Evolutionary conservation across 2,888 invertebrate species (phyloP), one percentile per base, ranked within the genome.

Genomic region (Xanthorhoe spadicearia): DNA sequence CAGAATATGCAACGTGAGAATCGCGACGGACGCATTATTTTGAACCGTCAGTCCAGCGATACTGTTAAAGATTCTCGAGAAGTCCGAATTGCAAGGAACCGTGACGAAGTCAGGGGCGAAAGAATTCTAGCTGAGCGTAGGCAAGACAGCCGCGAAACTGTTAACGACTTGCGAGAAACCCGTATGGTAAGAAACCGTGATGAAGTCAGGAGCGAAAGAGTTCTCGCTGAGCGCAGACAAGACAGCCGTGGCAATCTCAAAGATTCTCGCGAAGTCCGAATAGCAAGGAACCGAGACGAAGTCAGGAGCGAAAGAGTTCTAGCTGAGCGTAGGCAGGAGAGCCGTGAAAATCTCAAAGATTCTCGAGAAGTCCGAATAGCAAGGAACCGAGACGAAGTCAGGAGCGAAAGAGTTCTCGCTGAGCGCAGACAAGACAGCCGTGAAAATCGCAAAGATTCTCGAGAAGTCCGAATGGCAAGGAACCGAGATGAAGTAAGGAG

Each of bases 11-110:
- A 53, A 56, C 56, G 63, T 9, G 53, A 68, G 1, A 52, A 60
- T 15, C 48, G 53, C 50, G 32, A 51, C 35, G 43, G 17, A 51
- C 32, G 46, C 23, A 49, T 23, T 23, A 0, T 43, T 48, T 58
- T n/a, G 13, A 50, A 49, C 23, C 68, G 61, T 50, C 60, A 19
- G 46, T 43, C 59, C n/a, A 69, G 38, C 38, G 70, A 70, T 13
- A 67, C 55, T 43, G n/a, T 18, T 8, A 43, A 54, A n/a, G 57
- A 53, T 18, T 15, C 43, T 15, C 50, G 48, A 51, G 19, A 46
- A 28, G 53, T 51, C 43, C 9, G 38, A 43, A 51, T 56, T 1
- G 15, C 48, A 35, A 64, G 48, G 51, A 53, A 52, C 28, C 19
- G 17, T 35, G 35, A 18, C 9, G 60, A 53, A 53, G 43, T 50